A percentile compares a stretch with the other conserved stretches of the same genome.
These are phyloP conservation scores for Trachelipus rathkii DNA, from an alignment of 1,140 invertebrate genomes.

Conservation along the genomic window DNA sequence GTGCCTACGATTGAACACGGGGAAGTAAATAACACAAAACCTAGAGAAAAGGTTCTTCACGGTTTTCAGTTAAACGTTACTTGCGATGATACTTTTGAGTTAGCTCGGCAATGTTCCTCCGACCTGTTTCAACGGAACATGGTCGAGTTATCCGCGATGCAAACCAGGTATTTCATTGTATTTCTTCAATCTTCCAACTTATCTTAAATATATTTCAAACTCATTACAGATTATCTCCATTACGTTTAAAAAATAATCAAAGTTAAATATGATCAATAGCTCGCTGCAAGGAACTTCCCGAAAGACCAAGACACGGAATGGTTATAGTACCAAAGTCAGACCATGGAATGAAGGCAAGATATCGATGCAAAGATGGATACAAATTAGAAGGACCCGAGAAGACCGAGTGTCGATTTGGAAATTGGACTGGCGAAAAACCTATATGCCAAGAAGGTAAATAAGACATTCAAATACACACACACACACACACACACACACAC, in stretches of 20 bases:
- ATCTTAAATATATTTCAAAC: too few relatives aligned
- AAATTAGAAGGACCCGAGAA: slow-evolving; percentile 67
- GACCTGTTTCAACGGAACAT: slow-evolving; percentile 91
- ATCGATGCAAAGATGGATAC: slow-evolving; percentile 87
- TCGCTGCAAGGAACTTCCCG: slow-evolving; percentile 83
- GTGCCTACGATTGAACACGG: slow-evolving; percentile 84
- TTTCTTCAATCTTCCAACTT: not conserved
- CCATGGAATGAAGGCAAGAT: slow-evolving; percentile 87
- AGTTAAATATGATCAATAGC: slow-evolving; percentile 50
- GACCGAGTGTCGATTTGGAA: slow-evolving; percentile 82
- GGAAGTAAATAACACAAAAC: slow-evolving; percentile 55
- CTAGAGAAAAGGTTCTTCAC: slow-evolving; percentile 67
- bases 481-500: too few relatives aligned
- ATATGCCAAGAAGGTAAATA: slow-evolving; percentile 77
- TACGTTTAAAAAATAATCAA: not conserved
- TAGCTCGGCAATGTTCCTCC: slow-evolving; percentile 64
- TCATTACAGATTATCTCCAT: not conserved
- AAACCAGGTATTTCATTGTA: slow-evolving; percentile 61
- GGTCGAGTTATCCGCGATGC: slow-evolving; percentile 87
- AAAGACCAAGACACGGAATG: slow-evolving; percentile 81
- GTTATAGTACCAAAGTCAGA: slow-evolving; percentile 93
- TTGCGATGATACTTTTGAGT: slow-evolving; percentile 84
- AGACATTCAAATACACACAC: not conserved
- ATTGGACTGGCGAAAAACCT: slow-evolving; percentile 83
- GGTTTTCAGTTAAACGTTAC: slow-evolving; percentile 76